phyloP scores from a whole-genome alignment of 2,797 vertebrate species.

The Percopsis omiscomaycus region DNA sequence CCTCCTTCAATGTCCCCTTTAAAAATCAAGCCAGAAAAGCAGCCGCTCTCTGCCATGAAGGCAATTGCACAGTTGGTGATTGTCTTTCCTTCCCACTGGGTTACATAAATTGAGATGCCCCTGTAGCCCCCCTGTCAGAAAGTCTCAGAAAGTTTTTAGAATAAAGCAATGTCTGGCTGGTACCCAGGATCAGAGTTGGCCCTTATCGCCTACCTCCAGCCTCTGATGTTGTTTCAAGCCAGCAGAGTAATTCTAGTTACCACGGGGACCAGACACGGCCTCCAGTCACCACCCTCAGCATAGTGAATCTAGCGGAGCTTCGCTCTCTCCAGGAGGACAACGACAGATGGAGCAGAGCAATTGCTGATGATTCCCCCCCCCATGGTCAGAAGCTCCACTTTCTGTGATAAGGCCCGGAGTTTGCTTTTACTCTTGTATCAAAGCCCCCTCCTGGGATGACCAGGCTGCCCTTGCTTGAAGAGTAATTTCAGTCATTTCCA shows the following conservation, averaged over 20 bases:
- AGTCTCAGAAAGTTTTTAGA: not conserved
- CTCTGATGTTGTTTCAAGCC: slow-evolving; percentile 1
- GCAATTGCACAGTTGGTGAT: not conserved
- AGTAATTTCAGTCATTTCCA: slow-evolving; percentile 2
- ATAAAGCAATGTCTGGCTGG: not conserved
- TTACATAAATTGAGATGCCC: not conserved
- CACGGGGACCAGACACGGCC: not conserved
- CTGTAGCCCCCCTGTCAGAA: not conserved
- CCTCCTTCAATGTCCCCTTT: not conserved
- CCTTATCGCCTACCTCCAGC: not conserved
- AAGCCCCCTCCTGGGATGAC: not conserved
- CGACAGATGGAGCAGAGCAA: slow-evolving; percentile 16
- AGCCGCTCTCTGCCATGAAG: not conserved
- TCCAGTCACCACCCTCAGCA: not conserved
- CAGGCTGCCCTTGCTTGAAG: slow-evolving; percentile 10
- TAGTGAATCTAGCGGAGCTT: slow-evolving; percentile 12
- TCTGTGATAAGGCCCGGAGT: not conserved
- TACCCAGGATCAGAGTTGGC: not conserved
- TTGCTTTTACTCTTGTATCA: not conserved
- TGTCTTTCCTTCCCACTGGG: slow-evolving; percentile 1
- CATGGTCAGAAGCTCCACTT: slow-evolving; percentile 3
- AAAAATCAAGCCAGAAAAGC: not conserved
- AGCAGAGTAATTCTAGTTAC: not conserved
- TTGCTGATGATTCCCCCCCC: not conserved
- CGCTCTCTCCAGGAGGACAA: slow-evolving; percentile 6